Percentiles rank a stretch among this genome's conserved stretches.
phyloP scores from a whole-genome alignment of 2,888 invertebrate genomes.

The Nomada flava region DNA sequence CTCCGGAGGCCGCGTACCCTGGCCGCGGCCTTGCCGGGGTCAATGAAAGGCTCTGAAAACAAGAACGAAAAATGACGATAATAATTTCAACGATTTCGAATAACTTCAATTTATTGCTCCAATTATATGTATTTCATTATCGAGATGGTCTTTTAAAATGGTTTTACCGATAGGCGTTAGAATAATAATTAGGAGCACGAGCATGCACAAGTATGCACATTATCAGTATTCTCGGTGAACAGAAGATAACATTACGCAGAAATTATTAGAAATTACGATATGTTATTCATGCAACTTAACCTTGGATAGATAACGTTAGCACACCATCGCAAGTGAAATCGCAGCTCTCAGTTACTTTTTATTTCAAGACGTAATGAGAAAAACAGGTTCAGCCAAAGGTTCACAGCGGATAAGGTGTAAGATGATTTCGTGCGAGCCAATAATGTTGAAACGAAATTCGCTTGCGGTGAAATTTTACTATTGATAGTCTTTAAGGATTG shows the following conservation, averaged over 20 bases:
- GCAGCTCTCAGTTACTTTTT: no score
- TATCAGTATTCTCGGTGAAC: not conserved
- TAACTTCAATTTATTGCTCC: not conserved
- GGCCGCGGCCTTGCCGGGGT: constrained; percentile 81
- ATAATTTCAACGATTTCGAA: not conserved
- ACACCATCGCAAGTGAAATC: no score
- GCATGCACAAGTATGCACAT: not conserved
- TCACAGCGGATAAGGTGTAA: no score
- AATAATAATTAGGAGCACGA: not conserved
- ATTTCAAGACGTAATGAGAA: no score
- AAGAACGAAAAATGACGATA: not conserved
- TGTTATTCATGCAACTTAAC: constrained; percentile 2
- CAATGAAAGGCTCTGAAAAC: constrained; percentile 80
- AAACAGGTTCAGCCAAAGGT: no score
- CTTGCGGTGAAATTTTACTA: no score
- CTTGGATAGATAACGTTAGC: no score
- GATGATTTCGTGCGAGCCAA: no score
- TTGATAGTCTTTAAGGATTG: no score
- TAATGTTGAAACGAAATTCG: no score
- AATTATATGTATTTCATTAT: not conserved
- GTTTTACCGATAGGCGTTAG: not conserved
- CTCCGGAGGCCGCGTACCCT: constrained; percentile 79
- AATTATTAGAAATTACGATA: not conserved
- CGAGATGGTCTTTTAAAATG: not conserved
- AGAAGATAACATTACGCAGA: not conserved